Evolutionary conservation across 2,797 vertebrate species (phyloP).

Genomic region (Ambastaia sidthimunki): DNA sequence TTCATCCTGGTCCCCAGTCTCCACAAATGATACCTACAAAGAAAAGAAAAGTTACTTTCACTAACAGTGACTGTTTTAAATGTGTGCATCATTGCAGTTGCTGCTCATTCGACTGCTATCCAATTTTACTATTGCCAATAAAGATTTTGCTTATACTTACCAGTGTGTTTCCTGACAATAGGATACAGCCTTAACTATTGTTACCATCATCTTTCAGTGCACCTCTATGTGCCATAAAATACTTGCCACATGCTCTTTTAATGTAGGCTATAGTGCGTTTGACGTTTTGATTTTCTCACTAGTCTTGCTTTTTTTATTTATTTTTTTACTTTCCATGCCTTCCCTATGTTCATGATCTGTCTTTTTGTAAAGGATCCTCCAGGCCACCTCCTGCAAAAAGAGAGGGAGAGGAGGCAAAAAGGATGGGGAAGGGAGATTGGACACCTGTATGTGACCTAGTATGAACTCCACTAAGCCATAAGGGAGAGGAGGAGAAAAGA

Average conservation of each 20-base stretch:
- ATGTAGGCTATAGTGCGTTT: background rate
- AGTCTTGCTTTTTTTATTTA: background rate
- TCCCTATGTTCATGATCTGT: background rate
- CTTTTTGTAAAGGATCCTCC: background rate
- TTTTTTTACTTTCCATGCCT: background rate
- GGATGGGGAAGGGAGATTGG: background rate
- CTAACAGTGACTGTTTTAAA: too few species aligned
- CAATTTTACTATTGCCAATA: too few species aligned
- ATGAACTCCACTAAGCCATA: slow-evolving; percentile 19
- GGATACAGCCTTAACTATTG: too few species aligned
- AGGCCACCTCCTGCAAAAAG: background rate
- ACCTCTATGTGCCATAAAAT: background rate
- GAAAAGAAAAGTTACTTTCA: too few species aligned
- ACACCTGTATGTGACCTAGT: slow-evolving; percentile 5
- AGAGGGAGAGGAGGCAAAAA: background rate
- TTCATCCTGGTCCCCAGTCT: too few species aligned
- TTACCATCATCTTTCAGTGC: background rate
- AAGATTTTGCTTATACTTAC: too few species aligned
- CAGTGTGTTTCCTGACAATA: too few species aligned
- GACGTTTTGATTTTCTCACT: background rate
- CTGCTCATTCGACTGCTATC: too few species aligned
- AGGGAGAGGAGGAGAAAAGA: slow-evolving; percentile 1
- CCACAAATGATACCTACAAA: too few species aligned
- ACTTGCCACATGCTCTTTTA: slow-evolving; percentile 3
- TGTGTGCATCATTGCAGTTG: too few species aligned